Conservation (phyloP, 2,113 vertebrate species). For the Equus quagga region DNA sequence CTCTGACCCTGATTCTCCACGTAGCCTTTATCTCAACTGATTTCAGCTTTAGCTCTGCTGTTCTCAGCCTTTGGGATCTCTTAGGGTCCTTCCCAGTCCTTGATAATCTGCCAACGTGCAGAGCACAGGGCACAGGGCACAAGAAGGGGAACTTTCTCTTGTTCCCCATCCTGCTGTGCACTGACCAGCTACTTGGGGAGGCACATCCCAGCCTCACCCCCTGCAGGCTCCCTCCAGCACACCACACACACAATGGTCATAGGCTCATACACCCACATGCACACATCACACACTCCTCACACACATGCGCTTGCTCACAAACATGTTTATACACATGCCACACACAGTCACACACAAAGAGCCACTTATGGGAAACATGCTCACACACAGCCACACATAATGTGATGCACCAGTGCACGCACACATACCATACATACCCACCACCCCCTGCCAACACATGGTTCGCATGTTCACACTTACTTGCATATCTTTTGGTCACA, state of each 20-base stretch:
- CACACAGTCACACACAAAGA: neutral
- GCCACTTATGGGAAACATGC: accelerated
- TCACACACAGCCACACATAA: neutral
- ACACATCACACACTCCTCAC: no score
- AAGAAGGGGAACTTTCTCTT: no score
- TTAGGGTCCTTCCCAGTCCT: neutral
- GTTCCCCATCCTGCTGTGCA: accelerated
- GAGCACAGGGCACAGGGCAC: neutral
- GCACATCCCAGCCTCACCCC: no score
- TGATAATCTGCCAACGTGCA: neutral
- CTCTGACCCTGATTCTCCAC: neutral
- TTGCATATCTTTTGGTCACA: neutral
- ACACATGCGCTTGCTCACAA: accelerated
- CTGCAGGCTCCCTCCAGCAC: neutral
- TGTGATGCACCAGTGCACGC: no score
- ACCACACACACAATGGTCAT: accelerated
- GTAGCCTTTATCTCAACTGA: neutral
- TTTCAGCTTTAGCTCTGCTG: neutral
- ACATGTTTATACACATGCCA: neutral
- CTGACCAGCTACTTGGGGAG: neutral
- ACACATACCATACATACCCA: no score
- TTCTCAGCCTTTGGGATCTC: neutral
- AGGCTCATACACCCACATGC: neutral
- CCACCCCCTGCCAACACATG: no score
- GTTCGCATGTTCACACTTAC: accelerated